Base-by-base conservation (phyloP, 2,797 vertebrate genomes). In the Epinephelus coioides region DNA sequence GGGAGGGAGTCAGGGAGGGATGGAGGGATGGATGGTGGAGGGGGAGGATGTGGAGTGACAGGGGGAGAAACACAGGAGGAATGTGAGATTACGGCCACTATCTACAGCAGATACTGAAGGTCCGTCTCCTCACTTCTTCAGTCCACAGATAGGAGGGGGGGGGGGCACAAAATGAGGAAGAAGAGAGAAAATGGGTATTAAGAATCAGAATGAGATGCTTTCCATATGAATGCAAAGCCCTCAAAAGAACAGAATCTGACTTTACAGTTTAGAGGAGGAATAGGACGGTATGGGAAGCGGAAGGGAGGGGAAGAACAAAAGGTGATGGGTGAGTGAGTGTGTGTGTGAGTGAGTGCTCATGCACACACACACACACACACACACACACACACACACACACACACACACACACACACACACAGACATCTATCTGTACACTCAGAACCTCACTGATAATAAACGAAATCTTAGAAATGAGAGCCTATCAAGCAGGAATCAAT, bases 401-500 rank as follows among this genome's bases (percentile, higher is more conserved):
- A 30, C 71, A 21, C 44, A 46, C 59, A 72, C 59, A 51, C 50
- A 43, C 72, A 56, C 69, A 65, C 63, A 59, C 40, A 30, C 69
- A 79, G 2, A 76, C 78, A 73, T 47, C 75, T 77, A 83, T 81
- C 72, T 76, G 83, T 73, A 85, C 90, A 90, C 92, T 88, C 91
- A 92, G 96, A 97, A 97, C 96, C 97, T 96, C 75, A 65, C 97
- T 96, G 97, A 98, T 97, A 97, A 98, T 97, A 97, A 97, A 96
- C 93, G 95, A 97, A 98, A 98, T 97, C 97, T 98, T 95, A 95
- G 97, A 96, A 97, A 97, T 96, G 95, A 93, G 84, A 90, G 91
- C 91, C 85, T 98, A 98, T 99, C 98, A 97, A 95, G 85, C 91
- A 95, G 96, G 94, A 98, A 99, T 99, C 98, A 98, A 99, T 98